Conservation (phyloP, 2,113 vertebrate genomes). For the Pituophis catenifer region DNA sequence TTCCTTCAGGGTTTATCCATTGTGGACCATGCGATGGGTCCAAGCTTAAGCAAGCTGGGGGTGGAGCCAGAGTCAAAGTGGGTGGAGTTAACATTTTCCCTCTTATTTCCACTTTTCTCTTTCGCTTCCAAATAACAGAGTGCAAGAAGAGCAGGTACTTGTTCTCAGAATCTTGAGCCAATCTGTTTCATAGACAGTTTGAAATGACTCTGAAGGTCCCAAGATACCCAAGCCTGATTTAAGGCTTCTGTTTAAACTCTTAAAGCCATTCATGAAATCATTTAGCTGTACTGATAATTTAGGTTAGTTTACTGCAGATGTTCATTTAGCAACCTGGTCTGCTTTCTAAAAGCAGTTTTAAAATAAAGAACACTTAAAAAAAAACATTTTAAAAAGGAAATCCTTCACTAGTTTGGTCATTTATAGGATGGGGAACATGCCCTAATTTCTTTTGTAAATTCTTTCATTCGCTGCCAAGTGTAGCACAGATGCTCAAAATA, state of each 20-base stretch:
- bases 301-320: not conserved
- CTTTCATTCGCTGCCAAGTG: conserved; percentile 19
- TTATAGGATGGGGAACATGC: not conserved
- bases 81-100: not conserved
- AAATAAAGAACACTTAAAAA: not conserved
- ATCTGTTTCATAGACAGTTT: not conserved
- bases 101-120: not conserved
- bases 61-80: not conserved
- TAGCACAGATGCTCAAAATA: conserved; percentile 39
- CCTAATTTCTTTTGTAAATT: conserved; percentile 15
- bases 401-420: not conserved
- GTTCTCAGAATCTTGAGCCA: not conserved
- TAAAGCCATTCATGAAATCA: not conserved
- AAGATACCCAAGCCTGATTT: not conserved
- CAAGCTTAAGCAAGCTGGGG: not conserved
- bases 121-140: not conserved
- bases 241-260: not conserved
- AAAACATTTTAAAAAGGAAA: not conserved
- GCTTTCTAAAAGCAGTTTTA: not conserved
- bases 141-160: not conserved
- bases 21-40: not conserved
- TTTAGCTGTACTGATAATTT: not conserved
- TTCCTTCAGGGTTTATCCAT: not conserved
- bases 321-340: not conserved
- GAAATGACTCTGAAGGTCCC: not conserved